These are phyloP conservation scores for Astyanax mexicanus DNA, from an alignment of 2,797 vertebrate species.

Conservation along the genomic window DNA sequence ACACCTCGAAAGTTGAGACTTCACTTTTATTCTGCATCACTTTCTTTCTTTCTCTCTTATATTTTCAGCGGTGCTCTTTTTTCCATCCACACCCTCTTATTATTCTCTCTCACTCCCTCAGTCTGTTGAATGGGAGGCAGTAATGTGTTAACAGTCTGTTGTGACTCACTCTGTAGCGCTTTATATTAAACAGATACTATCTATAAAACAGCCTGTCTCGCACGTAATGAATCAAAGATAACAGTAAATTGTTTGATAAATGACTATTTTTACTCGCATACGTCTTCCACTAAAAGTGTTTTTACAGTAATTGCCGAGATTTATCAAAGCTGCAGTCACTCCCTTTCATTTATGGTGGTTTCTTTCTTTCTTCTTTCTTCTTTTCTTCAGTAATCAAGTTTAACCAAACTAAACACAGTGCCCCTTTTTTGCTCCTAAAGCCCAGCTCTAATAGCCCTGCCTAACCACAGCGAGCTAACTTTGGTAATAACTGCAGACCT, in stretches of 20 bases:
- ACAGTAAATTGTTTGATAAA: slow-evolving; percentile 23
- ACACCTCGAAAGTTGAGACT: background rate
- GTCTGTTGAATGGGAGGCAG: background rate
- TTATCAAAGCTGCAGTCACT: slow-evolving; percentile 17
- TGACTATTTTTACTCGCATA: slow-evolving; percentile 20
- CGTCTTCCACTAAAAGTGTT: slow-evolving; percentile 24
- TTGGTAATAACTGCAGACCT: background rate
- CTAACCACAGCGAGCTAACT: background rate
- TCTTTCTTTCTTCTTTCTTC: slow-evolving; percentile 12
- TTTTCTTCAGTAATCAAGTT: background rate
- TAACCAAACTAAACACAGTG: background rate
- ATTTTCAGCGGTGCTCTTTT: background rate
- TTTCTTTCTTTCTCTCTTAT: background rate
- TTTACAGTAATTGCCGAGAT: slow-evolving; percentile 9
- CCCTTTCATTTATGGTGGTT: slow-evolving; percentile 19
- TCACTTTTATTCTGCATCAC: background rate
- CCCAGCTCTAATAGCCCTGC: background rate
- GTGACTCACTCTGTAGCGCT: slow-evolving; percentile 17
- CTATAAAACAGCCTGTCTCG: slow-evolving; percentile 5
- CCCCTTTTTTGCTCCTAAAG: background rate
- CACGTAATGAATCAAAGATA: slow-evolving; percentile 29
- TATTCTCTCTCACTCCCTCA: background rate
- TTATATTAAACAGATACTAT: slow-evolving; percentile 22
- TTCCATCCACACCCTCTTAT: slow-evolving; percentile 3
- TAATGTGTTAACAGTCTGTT: slow-evolving; percentile 37